Base-by-base conservation (phyloP, 2,797 vertebrate species). In the Gallinago stenura region DNA sequence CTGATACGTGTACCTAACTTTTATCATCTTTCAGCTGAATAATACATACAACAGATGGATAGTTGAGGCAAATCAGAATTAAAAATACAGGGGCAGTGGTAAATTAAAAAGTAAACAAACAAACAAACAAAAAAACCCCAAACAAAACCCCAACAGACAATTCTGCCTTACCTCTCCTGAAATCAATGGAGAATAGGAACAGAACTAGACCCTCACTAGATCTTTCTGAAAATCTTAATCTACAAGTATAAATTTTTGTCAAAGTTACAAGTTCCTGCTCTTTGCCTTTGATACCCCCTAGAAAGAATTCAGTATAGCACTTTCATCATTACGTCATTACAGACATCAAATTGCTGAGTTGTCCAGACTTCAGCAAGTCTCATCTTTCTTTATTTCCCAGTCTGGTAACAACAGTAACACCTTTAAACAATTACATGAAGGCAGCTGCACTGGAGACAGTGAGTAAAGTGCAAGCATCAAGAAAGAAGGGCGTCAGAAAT, bases 161-260 rank as follows among this genome's bases (percentile, higher is more conserved):
- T 48, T 84, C 43, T 83, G 62, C 62, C 70, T 95, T 92, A 93
- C 73, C 73, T 84, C 62, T 92, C 72, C 46, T 72, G 46, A 91
- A 90, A 86, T 61, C 28, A 75, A 21, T 33, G 46, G 26, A 41
- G 83, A 73, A 72, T 31, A 48, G 65, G 65, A 83, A 80, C 30
- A 80, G 25, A 83, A 62, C 22, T 72, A 91, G 54, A 69, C 22
- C 22, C 35, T 66, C 39, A 41, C 35, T 56, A 71, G 17, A 11
- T 24, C 54, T 45, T 90, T 82, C 46, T 60, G 72, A 75, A 93
- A 94, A 86, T 66, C 39, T 51, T 65, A 69, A 39, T 62, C 35
- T 76, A 75, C 6, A 18, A 25, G 20, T 72, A 56, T 10, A 76
- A 43, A 70, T 45, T 37, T 48, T 12, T 57, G 31, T 26, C n/a